Base-by-base conservation (phyloP, 2,797 vertebrate genomes). In the Onychomys arenicola region DNA sequence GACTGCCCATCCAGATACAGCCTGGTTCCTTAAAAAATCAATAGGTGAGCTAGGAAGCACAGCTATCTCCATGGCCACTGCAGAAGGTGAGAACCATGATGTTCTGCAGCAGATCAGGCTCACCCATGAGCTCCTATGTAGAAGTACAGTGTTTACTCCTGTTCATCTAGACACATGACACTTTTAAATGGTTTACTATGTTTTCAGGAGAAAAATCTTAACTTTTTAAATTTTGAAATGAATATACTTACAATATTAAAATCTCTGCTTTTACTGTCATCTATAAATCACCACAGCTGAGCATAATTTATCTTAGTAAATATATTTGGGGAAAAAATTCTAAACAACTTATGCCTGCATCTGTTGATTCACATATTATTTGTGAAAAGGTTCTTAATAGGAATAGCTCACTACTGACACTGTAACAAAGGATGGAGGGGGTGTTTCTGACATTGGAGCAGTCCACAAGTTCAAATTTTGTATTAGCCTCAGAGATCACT, bases 311-410 rank as follows among this genome's bases (percentile, higher is more conserved):
- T 90, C 84, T 92, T 94, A 81, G 76, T 57, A 81, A 93, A 85
- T 55, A 75, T 2, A 65, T n/a, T 5, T 13, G n/a, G 67, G 77
- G 29, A 25, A 8, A 55, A 34, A 37, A 19, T 32, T 27, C 86
- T 46, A 37, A 96, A 71, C 73, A 57, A 67, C 65, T 2, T 37
- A 29, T 5, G 5, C 14, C 43, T 32, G 6, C 4, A 49, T 88
- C 95, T 90, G 55, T 86, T 81, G 96, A 96, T 10, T 0, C 27
- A 27, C 96, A 65, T 89, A 88, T 96, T 96, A 96, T 85, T 67
- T 17, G 55, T 87, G 55, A 86, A 27, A 78, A 90, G 87, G 94
- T 71, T 71, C 57, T 84, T 85, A 97, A 78, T 1, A 88, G 43
- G 43, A 46, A 6, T 12, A 32, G 12, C 11, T 86, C 32, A 21